Percentiles rank a stretch among this genome's conserved stretches.
These are phyloP conservation scores for Oryzias curvinotus DNA, from an alignment of 2,113 vertebrate species.

Conservation along the genomic window DNA sequence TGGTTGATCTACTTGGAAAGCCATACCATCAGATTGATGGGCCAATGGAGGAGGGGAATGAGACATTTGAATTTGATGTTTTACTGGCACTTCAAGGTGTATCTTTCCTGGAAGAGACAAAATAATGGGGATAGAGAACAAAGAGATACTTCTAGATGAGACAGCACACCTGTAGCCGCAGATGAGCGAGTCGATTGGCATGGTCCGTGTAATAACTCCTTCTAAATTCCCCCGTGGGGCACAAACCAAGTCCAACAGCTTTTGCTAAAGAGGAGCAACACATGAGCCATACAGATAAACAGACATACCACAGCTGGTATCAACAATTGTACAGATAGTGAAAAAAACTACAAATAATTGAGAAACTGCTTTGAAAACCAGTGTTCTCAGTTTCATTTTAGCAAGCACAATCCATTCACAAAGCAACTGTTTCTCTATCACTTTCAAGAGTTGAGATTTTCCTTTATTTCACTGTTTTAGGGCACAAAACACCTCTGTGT, in stretches of 20 bases:
- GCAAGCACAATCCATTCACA: conserved; percentile 73
- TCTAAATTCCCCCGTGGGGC: conserved; percentile 29
- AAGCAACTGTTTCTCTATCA: conserved; percentile 81
- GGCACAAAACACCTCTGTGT: conserved; percentile 82
- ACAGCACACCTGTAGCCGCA: conserved; percentile 66
- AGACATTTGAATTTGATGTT: conserved; percentile 48
- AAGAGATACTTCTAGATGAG: conserved; percentile 59
- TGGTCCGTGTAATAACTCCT: conserved; percentile 48
- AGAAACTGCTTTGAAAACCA: conserved; percentile 9
- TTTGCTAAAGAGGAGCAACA: conserved; percentile 3
- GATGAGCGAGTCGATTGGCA: conserved; percentile 46
- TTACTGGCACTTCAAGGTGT: conserved; percentile 65
- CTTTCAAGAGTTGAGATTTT: conserved; percentile 84
- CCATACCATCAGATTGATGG: background rate
- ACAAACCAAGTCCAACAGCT: conserved; percentile 4
- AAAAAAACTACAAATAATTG: conserved; percentile 2
- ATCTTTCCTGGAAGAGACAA: conserved; percentile 67
- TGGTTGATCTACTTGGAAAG: too few species aligned
- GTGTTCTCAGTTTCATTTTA: conserved; percentile 37
- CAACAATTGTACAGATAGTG: background rate
- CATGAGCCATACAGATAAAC: background rate
- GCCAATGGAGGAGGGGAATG: conserved; percentile 38
- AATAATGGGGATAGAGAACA: conserved; percentile 68
- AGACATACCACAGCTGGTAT: background rate
- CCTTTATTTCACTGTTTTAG: conserved; percentile 83